Evolutionary conservation across 2,888 invertebrate genomes (phyloP).

Genomic region (Ophioninae sp.): DNA sequence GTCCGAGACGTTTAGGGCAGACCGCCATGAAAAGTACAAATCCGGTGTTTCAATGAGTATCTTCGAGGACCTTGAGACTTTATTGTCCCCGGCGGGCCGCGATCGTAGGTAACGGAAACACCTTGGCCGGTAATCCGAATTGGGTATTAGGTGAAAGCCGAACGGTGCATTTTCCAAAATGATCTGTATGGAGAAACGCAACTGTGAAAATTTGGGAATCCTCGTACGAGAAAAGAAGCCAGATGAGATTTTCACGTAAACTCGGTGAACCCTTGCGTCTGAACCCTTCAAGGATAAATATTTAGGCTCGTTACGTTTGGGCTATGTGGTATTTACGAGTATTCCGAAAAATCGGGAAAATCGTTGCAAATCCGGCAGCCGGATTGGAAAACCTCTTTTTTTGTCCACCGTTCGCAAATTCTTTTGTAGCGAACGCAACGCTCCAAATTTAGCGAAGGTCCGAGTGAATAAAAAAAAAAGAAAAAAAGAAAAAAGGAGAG

Average conservation of each 20-base stretch:
- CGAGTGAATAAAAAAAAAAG: neutral
- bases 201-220: neutral
- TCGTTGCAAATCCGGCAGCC: slow-evolving; percentile 43
- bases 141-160: slow-evolving; percentile 76
- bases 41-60: slow-evolving; percentile 48
- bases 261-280: slow-evolving; percentile 51
- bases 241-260: slow-evolving; percentile 61
- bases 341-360: slow-evolving; percentile 19
- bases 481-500: slow-evolving; percentile 6
- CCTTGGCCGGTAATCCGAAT: slow-evolving; percentile 72
- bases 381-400: neutral
- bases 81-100: slow-evolving; percentile 65
- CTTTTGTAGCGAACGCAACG: slow-evolving; percentile 22
- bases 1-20: neutral
- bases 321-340: slow-evolving; percentile 43
- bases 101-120: slow-evolving; percentile 29
- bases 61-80: slow-evolving; percentile 62
- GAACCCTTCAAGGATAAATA: slow-evolving; percentile 72
- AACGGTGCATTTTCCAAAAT: slow-evolving; percentile 70
- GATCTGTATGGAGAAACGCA: slow-evolving; percentile 52
- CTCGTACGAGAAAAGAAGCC: slow-evolving; percentile 57
- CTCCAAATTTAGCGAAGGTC: slow-evolving; percentile 42
- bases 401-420: slow-evolving; percentile 9
- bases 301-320: slow-evolving; percentile 72
- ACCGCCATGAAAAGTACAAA: slow-evolving; percentile 6